Percentiles rank a stretch among this genome's conserved stretches.
Evolutionary conservation across 2,888 invertebrate genomes (phyloP).

Genomic region (Disparrhopalites patrizii): DNA sequence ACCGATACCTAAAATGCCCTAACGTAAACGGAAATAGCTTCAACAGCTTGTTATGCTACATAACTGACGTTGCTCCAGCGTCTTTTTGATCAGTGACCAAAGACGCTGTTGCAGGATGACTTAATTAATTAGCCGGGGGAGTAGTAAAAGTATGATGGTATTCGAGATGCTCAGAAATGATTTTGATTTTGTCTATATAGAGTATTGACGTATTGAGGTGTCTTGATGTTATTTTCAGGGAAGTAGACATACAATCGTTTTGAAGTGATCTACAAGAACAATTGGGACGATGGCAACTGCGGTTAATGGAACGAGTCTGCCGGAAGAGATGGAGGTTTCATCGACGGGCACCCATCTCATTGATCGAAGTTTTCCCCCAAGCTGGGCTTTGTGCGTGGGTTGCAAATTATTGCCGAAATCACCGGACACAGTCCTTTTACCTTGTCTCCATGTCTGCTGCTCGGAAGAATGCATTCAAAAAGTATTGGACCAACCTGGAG

Average conservation of each 20-base stretch:
- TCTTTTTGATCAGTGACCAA: too few relatives aligned
- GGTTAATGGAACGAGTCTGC: neutral
- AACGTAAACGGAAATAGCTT: too few relatives aligned
- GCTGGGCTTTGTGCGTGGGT: conserved; percentile 11
- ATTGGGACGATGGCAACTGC: neutral
- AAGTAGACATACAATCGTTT: neutral
- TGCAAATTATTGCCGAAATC: conserved; percentile 19
- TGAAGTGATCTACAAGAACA: neutral
- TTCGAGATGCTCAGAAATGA: too few relatives aligned
- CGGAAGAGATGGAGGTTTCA: neutral
- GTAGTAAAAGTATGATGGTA: too few relatives aligned
- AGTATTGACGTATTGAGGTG: too few relatives aligned
- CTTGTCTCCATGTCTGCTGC: conserved; percentile 25
- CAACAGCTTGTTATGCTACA: too few relatives aligned
- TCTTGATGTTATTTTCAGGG: neutral
- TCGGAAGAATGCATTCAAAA: conserved; percentile 16
- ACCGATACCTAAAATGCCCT: too few relatives aligned
- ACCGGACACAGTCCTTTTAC: conserved; percentile 5
- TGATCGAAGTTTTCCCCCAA: conserved; percentile 9
- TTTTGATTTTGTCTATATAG: too few relatives aligned
- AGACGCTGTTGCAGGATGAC: too few relatives aligned
- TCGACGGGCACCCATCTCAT: neutral
- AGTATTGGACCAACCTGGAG: conserved; percentile 9
- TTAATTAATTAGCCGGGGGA: too few relatives aligned
- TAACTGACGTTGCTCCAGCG: too few relatives aligned